phyloP scores from a whole-genome alignment of 1,140 invertebrate genomes.

The Leptinotarsa defecta region DNA sequence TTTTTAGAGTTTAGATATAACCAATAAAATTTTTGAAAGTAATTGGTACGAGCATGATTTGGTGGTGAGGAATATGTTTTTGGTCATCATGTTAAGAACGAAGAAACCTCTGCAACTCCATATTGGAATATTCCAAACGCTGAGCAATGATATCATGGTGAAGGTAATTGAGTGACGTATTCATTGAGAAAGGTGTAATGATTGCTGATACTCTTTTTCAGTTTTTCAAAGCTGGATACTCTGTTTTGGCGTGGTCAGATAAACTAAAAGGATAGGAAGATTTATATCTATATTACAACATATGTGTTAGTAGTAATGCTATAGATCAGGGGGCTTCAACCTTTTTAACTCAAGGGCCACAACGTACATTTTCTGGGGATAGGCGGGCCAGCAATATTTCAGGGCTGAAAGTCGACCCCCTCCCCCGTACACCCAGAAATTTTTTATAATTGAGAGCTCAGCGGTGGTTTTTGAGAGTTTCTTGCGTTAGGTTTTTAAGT shows the following conservation, averaged over 20 bases:
- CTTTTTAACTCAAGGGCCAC: too few species aligned
- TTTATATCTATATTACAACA: too few species aligned
- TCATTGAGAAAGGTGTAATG: not conserved
- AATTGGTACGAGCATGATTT: not conserved
- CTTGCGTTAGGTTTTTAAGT: too few species aligned
- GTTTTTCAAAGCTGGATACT: slow-evolving; percentile 1
- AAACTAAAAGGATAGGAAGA: not conserved
- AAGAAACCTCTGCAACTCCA: not conserved
- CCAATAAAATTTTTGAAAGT: not conserved
- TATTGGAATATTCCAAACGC: not conserved
- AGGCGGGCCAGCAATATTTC: too few species aligned
- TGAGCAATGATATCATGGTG: not conserved
- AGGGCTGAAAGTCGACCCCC: too few species aligned
- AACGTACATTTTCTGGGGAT: too few species aligned
- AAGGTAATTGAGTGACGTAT: not conserved
- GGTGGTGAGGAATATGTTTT: not conserved
- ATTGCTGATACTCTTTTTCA: not conserved
- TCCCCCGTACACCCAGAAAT: too few species aligned
- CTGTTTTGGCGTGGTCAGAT: not conserved
- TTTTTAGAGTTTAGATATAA: not conserved
- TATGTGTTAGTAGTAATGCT: too few species aligned
- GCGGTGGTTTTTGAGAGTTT: too few species aligned
- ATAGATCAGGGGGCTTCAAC: too few species aligned
- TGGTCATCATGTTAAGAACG: not conserved
- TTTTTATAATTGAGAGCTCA: too few species aligned